Conservation (phyloP, 37 sponge, comb jelly and placozoan species). For the Cliona cf. orientalis region DNA sequence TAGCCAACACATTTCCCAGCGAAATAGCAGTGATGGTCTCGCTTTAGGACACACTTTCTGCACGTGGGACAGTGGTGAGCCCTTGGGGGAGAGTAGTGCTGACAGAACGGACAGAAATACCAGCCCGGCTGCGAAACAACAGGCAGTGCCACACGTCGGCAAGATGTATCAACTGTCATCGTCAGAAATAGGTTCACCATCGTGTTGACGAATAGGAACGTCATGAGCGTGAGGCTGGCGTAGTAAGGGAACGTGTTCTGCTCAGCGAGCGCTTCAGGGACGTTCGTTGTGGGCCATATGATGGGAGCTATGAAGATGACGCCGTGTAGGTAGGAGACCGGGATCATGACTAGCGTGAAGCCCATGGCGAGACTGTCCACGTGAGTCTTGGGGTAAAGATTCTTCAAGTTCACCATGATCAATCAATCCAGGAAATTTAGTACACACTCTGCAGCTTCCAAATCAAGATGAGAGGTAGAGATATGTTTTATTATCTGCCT, state of each 20-base stretch:
- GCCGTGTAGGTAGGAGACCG: slow-evolving; percentile 65
- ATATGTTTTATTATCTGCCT: no score
- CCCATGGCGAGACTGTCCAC: slow-evolving; percentile 62
- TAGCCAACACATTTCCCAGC: slow-evolving; percentile 81
- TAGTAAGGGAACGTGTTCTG: slow-evolving; percentile 8
- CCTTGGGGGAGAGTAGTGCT: slow-evolving; percentile 68
- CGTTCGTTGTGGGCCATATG: slow-evolving; percentile 30
- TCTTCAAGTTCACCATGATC: not conserved
- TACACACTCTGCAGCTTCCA: no score
- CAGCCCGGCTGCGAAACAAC: slow-evolving; percentile 64
- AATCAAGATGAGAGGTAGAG: no score
- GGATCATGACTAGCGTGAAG: slow-evolving; percentile 62
- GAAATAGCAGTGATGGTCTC: slow-evolving; percentile 93
- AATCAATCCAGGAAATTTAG: no score
- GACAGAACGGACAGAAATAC: slow-evolving; percentile 77
- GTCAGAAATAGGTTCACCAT: slow-evolving; percentile 31
- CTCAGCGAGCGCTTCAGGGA: not conserved
- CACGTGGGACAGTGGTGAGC: slow-evolving; percentile 81
- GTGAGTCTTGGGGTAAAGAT: slow-evolving; percentile 27
- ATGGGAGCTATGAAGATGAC: slow-evolving; percentile 53
- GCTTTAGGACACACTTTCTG: slow-evolving; percentile 65
- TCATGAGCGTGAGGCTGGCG: slow-evolving; percentile 25
- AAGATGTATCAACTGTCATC: slow-evolving; percentile 58
- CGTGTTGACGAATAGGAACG: slow-evolving; percentile 47
- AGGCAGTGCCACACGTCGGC: slow-evolving; percentile 46